These are phyloP conservation scores for Onychomys torridus DNA, from an alignment of 2,797 vertebrate genomes.

Conservation along the genomic window DNA sequence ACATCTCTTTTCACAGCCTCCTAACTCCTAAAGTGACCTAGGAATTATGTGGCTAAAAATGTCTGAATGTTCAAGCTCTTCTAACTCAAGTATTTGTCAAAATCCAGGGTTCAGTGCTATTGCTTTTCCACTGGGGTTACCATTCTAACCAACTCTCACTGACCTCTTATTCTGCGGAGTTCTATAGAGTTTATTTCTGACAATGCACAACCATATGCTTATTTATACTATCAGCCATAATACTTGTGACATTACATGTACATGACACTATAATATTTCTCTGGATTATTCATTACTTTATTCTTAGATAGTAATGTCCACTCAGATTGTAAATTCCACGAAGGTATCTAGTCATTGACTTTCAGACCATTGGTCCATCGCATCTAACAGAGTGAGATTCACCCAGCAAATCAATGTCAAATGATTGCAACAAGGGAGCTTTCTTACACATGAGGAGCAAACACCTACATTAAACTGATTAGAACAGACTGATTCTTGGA, in stretches of 20 bases:
- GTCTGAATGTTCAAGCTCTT: neutral
- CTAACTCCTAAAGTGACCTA: neutral
- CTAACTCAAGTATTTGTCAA: neutral
- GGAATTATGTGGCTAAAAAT: neutral
- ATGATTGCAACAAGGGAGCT: neutral
- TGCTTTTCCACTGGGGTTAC: neutral
- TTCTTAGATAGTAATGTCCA: neutral
- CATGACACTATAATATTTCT: neutral
- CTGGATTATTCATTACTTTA: neutral
- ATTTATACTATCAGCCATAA: neutral
- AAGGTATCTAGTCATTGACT: neutral
- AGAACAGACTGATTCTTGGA: constrained; percentile 47
- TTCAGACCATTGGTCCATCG: neutral
- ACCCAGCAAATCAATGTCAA: neutral
- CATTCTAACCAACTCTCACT: neutral
- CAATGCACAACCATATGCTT: neutral
- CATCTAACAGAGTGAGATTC: neutral
- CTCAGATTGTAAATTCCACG: neutral
- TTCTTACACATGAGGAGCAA: neutral
- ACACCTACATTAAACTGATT: neutral
- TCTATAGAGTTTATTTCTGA: neutral
- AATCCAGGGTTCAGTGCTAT: neutral
- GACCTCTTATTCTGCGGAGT: neutral
- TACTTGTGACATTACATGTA: neutral
- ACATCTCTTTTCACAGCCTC: neutral